Conservation (phyloP, 2,888 invertebrate species). For the Lissocephala sabroskyi region DNA sequence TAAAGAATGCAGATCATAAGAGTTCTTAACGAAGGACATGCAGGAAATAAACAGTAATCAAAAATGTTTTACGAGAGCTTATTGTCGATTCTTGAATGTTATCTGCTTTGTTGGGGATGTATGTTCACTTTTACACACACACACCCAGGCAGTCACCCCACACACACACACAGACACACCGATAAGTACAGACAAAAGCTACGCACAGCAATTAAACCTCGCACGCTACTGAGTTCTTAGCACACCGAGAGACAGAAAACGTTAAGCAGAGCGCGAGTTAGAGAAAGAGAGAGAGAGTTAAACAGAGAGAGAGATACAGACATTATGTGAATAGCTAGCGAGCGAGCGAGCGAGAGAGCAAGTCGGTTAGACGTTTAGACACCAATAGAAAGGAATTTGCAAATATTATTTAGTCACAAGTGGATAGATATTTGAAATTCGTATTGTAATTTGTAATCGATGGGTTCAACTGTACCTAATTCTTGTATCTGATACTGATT, state of each 20-base stretch:
- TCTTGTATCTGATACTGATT: constrained; percentile 27
- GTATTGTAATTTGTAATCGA: neutral
- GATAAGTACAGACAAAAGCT: constrained; percentile 2
- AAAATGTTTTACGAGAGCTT: constrained; percentile 25
- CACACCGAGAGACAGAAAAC: no score
- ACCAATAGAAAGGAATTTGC: constrained; percentile 36
- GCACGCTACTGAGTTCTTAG: constrained; percentile 49
- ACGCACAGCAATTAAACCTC: constrained; percentile 42
- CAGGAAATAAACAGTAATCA: constrained; percentile 30
- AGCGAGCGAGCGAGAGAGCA: constrained; percentile 15
- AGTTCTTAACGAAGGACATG: constrained; percentile 38
- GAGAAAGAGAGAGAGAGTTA: constrained; percentile 31
- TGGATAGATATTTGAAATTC: constrained; percentile 3
- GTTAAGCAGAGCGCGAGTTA: constrained; percentile 37
- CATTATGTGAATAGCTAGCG: constrained; percentile 9
- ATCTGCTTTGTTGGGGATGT: constrained; percentile 4
- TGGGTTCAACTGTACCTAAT: constrained; percentile 48
- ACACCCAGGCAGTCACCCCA: constrained; percentile 16
- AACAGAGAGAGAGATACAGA: neutral
- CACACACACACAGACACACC: constrained; percentile 9
- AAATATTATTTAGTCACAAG: neutral
- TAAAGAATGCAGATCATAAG: constrained; percentile 10
- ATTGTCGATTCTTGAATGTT: constrained; percentile 18
- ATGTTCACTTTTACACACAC: constrained; percentile 18
- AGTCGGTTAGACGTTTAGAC: constrained; percentile 52